Evolutionary conservation across 23 tunicate genomes (phyloP).

Genomic region (Oikopleura dioica): DNA sequence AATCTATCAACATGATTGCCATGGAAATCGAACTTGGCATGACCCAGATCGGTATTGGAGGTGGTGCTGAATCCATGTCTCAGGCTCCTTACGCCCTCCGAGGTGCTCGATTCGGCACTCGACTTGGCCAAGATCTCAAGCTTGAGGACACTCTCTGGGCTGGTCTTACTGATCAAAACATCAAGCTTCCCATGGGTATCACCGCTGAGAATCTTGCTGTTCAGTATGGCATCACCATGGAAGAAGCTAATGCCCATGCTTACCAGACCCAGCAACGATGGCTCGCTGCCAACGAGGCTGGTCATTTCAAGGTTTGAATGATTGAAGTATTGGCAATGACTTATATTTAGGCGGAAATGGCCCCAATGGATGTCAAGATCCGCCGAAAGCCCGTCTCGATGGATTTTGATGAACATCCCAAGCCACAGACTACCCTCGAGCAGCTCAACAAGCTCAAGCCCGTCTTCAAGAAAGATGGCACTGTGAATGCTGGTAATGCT

Average conservation of each 20-base stretch:
- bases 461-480: slow-evolving; percentile 75
- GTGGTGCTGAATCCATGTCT: slow-evolving; percentile 90
- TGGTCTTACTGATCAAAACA: slow-evolving; percentile 67
- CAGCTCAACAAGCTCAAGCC: slow-evolving; percentile 70
- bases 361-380: slow-evolving; percentile 36
- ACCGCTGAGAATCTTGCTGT: slow-evolving; percentile 91
- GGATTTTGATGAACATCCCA: slow-evolving; percentile 65
- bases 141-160: slow-evolving; percentile 81
- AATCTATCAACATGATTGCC: slow-evolving; percentile 46
- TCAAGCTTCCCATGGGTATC: slow-evolving; percentile 90
- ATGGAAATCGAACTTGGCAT: slow-evolving; percentile 82
- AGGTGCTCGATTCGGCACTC: slow-evolving; percentile 66
- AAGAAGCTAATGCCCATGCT: slow-evolving; percentile 69
- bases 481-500: slow-evolving; percentile 97
- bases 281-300: slow-evolving; percentile 72
- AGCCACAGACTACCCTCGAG: slow-evolving; percentile 63
- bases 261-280: slow-evolving; percentile 50
- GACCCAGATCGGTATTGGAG: slow-evolving; percentile 53
- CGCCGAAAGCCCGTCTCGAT: slow-evolving; percentile 37
- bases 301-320: no score
- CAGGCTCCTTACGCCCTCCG: slow-evolving; percentile 67
- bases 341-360: slow-evolving; percentile 67
- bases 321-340: no score
- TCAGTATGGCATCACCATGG: slow-evolving; percentile 47
- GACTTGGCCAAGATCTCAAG: slow-evolving; percentile 71